Evolutionary conservation across 2,113 vertebrate species (phyloP), one percentile per base, ranked within the genome.

Genomic region (Scomber japonicus): DNA sequence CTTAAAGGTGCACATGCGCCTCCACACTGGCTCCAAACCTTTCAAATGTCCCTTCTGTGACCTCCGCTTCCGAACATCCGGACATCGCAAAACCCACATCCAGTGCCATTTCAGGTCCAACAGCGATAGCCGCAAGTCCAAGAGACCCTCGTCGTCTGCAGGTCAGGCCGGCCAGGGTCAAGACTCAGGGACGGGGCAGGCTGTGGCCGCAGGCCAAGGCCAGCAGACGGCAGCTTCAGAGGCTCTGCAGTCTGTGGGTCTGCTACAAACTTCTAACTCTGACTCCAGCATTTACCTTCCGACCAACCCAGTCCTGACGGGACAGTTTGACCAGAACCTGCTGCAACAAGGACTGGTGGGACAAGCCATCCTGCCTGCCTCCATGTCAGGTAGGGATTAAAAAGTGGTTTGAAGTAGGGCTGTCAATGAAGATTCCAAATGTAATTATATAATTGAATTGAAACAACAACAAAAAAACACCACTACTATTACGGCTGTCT

Each of bases 1-100:
- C 82, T 94, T 99, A n/a, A 99, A 99, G 88, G 98, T 99, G 6
- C 98, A 99, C 91, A 99, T 99, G 98, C 97, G 98, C 0, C 90
- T 99, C 61, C 98, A 99, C 84, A 99, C 98, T 0, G 98, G 98
- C 75, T 99, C 98, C 71, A 99, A 99, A 85, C 98, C 98, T 6
- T 99, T 99, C 92, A 99, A 99, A 75, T 99, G 98, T 65, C 98
- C 98, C 0, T 96, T 97, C 90, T 99, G 98, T 5, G 98, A 99
- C 9, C 93, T 98, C 24, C 97, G 98, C 70, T 99, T 99, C 92
- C 97, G 98, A 5, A 99, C 98, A 0, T 99, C 98, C 0, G 98
- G 98, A 7, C 97, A 99, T 50, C 96, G 98, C 66, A 99, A 99
- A 95, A 99, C 98, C 0, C 98, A 99, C 90, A 98, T 99, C 93